Conservation (phyloP, 2,888 invertebrate species). For the Lithophane leautieri region DNA sequence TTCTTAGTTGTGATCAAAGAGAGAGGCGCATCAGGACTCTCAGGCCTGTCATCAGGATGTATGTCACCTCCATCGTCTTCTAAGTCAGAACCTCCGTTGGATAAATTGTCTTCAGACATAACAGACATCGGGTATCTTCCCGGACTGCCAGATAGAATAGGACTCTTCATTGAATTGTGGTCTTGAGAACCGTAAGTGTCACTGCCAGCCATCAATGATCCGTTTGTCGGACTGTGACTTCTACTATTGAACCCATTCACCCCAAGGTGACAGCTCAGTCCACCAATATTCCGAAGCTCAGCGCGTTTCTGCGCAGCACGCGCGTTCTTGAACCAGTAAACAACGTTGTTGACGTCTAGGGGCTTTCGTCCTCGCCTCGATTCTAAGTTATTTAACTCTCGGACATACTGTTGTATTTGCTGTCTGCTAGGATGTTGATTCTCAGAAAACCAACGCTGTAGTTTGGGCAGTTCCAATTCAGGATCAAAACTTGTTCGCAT, state of each 20-base stretch:
- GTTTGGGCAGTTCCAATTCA: conserved; percentile 98
- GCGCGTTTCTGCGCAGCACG: conserved; percentile 98
- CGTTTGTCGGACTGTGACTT: conserved; percentile 92
- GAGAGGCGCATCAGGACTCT: conserved; percentile 92
- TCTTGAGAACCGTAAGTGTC: conserved; percentile 91
- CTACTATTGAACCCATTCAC: conserved; percentile 92
- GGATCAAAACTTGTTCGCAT: conserved; percentile 99
- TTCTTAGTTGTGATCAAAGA: conserved; percentile 92
- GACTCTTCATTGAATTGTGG: conserved; percentile 92
- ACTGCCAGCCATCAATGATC: conserved; percentile 91
- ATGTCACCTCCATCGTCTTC: conserved; percentile 92
- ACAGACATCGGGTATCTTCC: conserved; percentile 91
- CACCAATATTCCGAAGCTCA: conserved; percentile 93
- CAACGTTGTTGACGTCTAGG: conserved; percentile 98
- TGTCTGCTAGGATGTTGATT: conserved; percentile 99
- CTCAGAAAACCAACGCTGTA: conserved; percentile 99
- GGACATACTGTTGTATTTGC: conserved; percentile 98
- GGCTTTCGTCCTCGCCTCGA: conserved; percentile 98
- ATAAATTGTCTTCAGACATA: conserved; percentile 92
- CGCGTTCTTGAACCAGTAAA: conserved; percentile 99
- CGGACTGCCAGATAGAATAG: conserved; percentile 89
- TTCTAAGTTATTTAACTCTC: conserved; percentile 97
- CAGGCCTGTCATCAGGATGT: conserved; percentile 90
- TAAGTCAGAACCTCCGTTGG: conserved; percentile 92
- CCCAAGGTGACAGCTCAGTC: conserved; percentile 90